Percentiles rank a stretch among this genome's conserved stretches.
Conservation (phyloP, 2,888 invertebrate genomes). For the Pilophorus perplexus region DNA sequence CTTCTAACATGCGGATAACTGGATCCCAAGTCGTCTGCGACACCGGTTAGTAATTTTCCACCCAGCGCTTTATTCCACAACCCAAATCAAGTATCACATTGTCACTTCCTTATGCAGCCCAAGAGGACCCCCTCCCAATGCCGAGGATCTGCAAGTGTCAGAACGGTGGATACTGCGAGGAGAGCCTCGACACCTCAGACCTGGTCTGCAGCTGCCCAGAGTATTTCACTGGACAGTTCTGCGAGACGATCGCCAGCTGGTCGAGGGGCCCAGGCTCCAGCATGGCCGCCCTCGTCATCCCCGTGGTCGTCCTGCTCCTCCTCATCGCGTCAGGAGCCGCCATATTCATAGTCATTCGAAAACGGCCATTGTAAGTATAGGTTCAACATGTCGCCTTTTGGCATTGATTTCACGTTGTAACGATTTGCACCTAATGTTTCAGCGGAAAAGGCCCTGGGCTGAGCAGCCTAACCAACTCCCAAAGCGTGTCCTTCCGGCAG, state of each 20-base stretch:
- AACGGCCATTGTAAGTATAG: conserved; percentile 76
- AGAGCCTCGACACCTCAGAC: conserved; percentile 56
- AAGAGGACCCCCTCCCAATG: conserved; percentile 69
- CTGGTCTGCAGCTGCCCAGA: conserved; percentile 70
- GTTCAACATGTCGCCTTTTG: background rate
- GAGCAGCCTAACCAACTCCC: conserved; percentile 77
- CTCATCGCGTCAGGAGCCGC: conserved; percentile 72
- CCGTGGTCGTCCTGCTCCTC: conserved; percentile 73
- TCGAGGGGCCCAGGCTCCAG: conserved; percentile 58
- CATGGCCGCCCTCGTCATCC: conserved; percentile 73
- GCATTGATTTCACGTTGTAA: background rate
- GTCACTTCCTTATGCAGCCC: conserved; percentile 55
- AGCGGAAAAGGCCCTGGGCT: conserved; percentile 79
- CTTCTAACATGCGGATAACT: conserved; percentile 53
- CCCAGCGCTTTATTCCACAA: background rate
- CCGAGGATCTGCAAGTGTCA: conserved; percentile 80
- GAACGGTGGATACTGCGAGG: conserved; percentile 80
- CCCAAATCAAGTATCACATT: background rate
- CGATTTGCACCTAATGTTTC: conserved; percentile 49
- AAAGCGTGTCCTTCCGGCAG: conserved; percentile 88
- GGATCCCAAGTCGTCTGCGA: conserved; percentile 69
- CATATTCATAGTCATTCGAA: conserved; percentile 77
- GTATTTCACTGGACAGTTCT: conserved; percentile 70
- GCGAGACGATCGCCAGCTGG: conserved; percentile 65
- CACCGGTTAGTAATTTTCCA: conserved; percentile 65